Base-by-base conservation (phyloP, 1,140 invertebrate species). In the Ostrea edulis region DNA sequence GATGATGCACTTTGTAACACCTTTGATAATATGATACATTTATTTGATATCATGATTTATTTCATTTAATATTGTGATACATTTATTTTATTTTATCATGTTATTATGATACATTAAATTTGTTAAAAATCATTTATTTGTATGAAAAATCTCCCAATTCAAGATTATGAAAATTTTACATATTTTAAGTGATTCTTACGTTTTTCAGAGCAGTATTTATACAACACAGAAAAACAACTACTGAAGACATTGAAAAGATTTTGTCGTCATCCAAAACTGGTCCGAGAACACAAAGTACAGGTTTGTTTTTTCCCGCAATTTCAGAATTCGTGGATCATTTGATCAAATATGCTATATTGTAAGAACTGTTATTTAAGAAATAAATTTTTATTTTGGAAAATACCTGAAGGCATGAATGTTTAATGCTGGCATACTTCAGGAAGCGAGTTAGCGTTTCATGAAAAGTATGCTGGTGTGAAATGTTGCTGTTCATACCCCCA, bases 141-240 rank as follows among this genome's bases (percentile, higher is more conserved):
- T n/a, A n/a, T 86, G n/a, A 86, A 44, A 44, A 44, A 44, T 44
- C 35, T 2, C 35, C 35, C 1, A 44, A 44, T 44, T 44, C 35
- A 44, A 44, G 35, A 44, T 44, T 44, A 44, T 44, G 35, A 44
- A 44, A 44, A 44, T 44, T 44, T 44, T 44, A 1, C 1, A 44
- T 44, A 44, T 5, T 44, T 44, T 2, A 44, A 44, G 5, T 44
- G 35, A 44, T 44, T 85, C 62, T 55, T 90, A 29, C 90, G 14
- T 77, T 83, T 89, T 90, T 58, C 90, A 95, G 94, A 95, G 54
- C 93, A 96, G 68, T 96, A 96, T 92, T 92, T 97, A 0, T 97
- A 96, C 92, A 95, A 96, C 68, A 96, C 96, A 84, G 91, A 95
- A 62, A 93, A 95, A 81, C 95, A 97, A 82, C 91, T 97, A 4